Base-by-base conservation (phyloP, 2,888 invertebrate species). In the Apodemia zela region DNA sequence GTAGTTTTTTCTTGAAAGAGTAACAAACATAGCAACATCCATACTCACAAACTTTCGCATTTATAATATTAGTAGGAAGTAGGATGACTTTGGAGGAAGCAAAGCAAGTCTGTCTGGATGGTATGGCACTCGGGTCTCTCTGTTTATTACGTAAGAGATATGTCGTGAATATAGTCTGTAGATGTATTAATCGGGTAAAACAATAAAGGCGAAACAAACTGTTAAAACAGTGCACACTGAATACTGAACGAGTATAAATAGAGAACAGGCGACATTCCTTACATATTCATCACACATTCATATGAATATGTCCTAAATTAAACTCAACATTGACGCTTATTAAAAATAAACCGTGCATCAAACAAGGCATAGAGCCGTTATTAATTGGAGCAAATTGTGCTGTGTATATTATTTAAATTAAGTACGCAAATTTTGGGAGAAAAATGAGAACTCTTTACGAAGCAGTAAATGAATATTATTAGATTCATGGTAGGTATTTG, bases 271-370 rank as follows among this genome's bases (percentile, higher is more conserved):
- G 18, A 49, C 49, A 49, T 49, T 49, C 17, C 18, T 17, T 18
- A 18, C 49, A 11, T 18, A 49, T 49, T 49, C 49, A n/a, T 47
- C 15, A 49, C 17, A 49, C 49, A 38, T 38, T 49, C 18, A 17
- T 10, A 49, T 38, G 49, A 18, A 49, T 17, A 49, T 49, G 49
- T 49, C 49, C 49, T 11, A 49, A 49, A 49, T 49, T 49, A n/a
- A 49, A 49, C 18, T 49, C 49, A 49, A 71, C 75, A 71, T 66
- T 71, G 71, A 69, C 71, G 70, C 71, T 76, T 80, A 84, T 74
- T 72, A 70, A 62, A 57, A 49, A 49, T 49, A 18, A 49, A 49
- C 17, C 18, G 49, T 49, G 49, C 10, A 17, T 10, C 49, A 49
- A 49, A 49, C 49, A 10, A 18, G 8, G 8, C 11, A n/a, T 47